These are phyloP conservation scores for Artibeus jamaicensis DNA, from an alignment of 2,797 vertebrate genomes.

Conservation along the genomic window DNA sequence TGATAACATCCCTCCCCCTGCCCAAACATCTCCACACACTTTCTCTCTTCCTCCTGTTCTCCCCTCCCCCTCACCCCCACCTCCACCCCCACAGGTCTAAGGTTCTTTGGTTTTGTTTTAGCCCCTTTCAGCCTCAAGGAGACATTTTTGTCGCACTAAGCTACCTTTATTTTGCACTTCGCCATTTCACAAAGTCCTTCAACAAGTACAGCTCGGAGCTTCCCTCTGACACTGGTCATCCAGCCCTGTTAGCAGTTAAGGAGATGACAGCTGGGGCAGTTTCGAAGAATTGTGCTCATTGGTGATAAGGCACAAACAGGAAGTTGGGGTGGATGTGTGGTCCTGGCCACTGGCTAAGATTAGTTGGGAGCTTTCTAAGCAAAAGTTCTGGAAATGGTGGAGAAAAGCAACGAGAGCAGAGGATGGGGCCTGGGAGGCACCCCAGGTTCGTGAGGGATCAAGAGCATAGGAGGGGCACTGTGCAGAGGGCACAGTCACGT, in stretches of 20 bases:
- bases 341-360: not conserved
- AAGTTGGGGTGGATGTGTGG: not conserved
- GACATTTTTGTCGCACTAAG: not conserved
- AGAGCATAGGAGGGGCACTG: not conserved
- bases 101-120: not conserved
- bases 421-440: not conserved
- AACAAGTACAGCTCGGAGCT: not conserved
- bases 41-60: not conserved
- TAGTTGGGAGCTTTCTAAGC: not conserved
- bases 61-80: no score
- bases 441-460: not conserved
- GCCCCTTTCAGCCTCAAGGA: not conserved
- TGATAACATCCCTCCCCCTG: not conserved
- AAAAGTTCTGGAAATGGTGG: not conserved
- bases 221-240: rapidly evolving
- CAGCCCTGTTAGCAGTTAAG: no score
- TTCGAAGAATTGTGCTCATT: not conserved
- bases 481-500: not conserved
- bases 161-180: not conserved
- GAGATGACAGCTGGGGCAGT: rapidly evolving
- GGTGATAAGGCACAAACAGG: not conserved
- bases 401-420: not conserved
- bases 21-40: not conserved
- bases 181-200: not conserved
- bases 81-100: not conserved